Percentiles rank a stretch among this genome's conserved stretches.
phyloP scores from a whole-genome alignment of 2,888 invertebrate genomes.

The Labia minor region DNA sequence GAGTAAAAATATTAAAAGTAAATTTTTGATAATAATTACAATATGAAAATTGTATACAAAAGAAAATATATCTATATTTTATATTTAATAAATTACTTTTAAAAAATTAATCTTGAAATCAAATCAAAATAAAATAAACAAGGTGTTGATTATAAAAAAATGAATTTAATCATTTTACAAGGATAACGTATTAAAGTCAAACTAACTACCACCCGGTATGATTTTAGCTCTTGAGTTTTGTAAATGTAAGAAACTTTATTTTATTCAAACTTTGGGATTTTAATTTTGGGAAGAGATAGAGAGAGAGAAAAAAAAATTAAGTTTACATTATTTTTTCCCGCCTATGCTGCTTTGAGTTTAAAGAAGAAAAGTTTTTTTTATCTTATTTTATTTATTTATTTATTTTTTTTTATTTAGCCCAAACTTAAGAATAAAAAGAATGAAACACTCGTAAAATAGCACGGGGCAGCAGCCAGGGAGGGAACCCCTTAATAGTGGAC shows the following conservation, averaged over 20 bases:
- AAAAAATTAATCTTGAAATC: too few relatives aligned
- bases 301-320: slow-evolving; percentile 3
- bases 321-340: not conserved
- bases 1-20: too few relatives aligned
- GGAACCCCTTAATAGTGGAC: not conserved
- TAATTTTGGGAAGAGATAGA: not conserved
- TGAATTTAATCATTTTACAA: too few relatives aligned
- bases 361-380: not conserved
- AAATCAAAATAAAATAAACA: too few relatives aligned
- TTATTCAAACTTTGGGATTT: not conserved
- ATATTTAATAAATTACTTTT: too few relatives aligned
- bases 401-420: not conserved
- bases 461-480: not conserved
- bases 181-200: too few relatives aligned
- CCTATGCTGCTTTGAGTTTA: not conserved
- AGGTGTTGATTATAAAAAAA: too few relatives aligned
- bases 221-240: not conserved
- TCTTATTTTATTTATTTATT: too few relatives aligned
- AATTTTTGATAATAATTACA: too few relatives aligned
- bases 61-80: too few relatives aligned
- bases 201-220: not conserved
- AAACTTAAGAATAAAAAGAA: slow-evolving; percentile 1
- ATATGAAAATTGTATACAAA: too few relatives aligned
- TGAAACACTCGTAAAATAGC: slow-evolving; percentile 7
- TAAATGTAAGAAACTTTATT: not conserved